Percentiles rank a stretch among this genome's conserved stretches.
These are phyloP conservation scores for Hoplodrina ambigua DNA, from an alignment of 2,888 invertebrate species.

Conservation along the genomic window DNA sequence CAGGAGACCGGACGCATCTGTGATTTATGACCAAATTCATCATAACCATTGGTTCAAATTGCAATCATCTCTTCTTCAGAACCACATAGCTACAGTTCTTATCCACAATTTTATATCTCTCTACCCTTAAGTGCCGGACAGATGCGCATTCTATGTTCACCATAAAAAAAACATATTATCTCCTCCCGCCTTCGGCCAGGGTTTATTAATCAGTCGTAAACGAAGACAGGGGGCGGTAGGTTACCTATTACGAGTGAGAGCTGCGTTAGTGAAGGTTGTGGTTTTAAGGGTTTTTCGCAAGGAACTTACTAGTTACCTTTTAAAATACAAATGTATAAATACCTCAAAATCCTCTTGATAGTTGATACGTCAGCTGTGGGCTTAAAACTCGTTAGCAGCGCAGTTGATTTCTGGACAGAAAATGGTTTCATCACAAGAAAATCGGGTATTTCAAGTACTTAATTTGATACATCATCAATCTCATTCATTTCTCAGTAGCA, in stretches of 20 bases:
- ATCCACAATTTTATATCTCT: conserved; percentile 51
- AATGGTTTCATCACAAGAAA: too few relatives aligned
- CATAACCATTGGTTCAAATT: conserved; percentile 5
- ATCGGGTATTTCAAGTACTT: too few relatives aligned
- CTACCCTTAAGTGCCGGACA: conserved; percentile 66
- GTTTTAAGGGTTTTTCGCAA: neutral
- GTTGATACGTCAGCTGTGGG: too few relatives aligned
- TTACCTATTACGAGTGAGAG: conserved; percentile 70
- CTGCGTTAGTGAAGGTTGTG: neutral
- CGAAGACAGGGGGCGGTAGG: conserved; percentile 72
- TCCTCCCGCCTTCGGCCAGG: conserved; percentile 70
- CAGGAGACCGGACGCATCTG: conserved; percentile 35
- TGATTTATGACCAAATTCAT: conserved; percentile 53
- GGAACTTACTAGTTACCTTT: too few relatives aligned
- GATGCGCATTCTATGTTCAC: conserved; percentile 78
- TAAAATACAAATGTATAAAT: too few relatives aligned
- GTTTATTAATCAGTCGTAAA: conserved; percentile 88
- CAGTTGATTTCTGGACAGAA: too few relatives aligned
- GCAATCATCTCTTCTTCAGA: conserved; percentile 6
- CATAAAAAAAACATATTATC: conserved; percentile 84
- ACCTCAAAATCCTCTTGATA: too few relatives aligned
- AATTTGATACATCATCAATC: too few relatives aligned
- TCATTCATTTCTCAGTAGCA: too few relatives aligned
- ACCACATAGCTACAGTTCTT: conserved; percentile 30
- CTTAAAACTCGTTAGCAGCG: too few relatives aligned